These are phyloP conservation scores for Troglohyphantes excavatus DNA, from an alignment of 2,888 invertebrate genomes.

Conservation along the genomic window DNA sequence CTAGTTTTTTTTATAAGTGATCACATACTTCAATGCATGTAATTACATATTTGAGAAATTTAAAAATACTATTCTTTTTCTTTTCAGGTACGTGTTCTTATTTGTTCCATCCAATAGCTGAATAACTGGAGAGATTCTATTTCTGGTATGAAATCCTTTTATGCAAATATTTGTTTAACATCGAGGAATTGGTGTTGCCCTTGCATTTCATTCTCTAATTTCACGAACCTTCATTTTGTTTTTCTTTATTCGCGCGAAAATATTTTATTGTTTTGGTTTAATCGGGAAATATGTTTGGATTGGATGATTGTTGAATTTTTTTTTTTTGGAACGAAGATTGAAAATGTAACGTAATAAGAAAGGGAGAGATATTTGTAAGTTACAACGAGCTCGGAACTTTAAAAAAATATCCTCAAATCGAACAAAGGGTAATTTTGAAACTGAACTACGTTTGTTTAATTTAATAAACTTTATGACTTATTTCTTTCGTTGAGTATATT, in stretches of 20 bases:
- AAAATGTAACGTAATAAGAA: no score
- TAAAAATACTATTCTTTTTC: not conserved
- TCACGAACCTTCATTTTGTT: no score
- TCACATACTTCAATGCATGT: not conserved
- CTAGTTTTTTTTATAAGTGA: not conserved
- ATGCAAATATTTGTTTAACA: constrained; percentile 28
- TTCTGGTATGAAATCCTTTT: constrained; percentile 10
- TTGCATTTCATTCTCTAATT: not conserved
- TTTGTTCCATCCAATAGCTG: no score
- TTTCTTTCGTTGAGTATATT: no score
- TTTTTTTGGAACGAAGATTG: no score
- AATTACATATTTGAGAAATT: not conserved
- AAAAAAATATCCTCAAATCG: no score
- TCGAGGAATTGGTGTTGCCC: not conserved
- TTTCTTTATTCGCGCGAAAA: not conserved
- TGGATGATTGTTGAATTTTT: no score
- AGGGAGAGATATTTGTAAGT: no score
- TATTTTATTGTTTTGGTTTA: not conserved
- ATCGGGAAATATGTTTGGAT: not conserved
- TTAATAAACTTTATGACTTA: no score
- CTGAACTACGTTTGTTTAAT: no score
- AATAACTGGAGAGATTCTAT: not conserved
- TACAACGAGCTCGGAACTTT: no score
- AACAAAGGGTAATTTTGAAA: no score
- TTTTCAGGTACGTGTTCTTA: not conserved